phyloP scores from a whole-genome alignment of 2,888 invertebrate species.

The Leistus spinibarbis region DNA sequence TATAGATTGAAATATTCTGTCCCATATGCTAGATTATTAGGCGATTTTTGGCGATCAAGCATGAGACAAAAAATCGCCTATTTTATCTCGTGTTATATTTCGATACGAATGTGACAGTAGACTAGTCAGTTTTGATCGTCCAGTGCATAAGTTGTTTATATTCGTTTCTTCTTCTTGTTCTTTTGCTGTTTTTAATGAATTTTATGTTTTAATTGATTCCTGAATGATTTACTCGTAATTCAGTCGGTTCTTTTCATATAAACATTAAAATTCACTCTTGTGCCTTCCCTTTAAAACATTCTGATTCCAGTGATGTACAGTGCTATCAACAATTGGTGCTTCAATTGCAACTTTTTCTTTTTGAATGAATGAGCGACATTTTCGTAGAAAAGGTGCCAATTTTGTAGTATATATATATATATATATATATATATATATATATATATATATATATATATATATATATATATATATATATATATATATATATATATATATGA shows the following conservation, averaged over 20 bases:
- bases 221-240: background rate
- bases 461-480: too few species aligned
- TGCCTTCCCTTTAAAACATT: slow-evolving; percentile 21
- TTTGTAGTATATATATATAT: slow-evolving; percentile 13
- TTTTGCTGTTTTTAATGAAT: background rate
- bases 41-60: background rate
- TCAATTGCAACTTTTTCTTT: background rate
- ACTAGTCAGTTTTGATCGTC: slow-evolving; percentile 36
- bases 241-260: background rate
- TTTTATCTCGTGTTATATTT: background rate
- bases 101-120: slow-evolving; percentile 27
- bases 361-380: background rate
- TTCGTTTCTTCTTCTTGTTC: background rate
- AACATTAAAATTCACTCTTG: background rate
- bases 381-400: slow-evolving; percentile 28
- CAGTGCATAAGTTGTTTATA: slow-evolving; percentile 13
- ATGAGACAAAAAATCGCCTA: background rate
- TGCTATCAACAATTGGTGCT: slow-evolving; percentile 32
- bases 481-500: too few species aligned
- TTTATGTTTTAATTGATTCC: background rate
- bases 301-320: slow-evolving; percentile 28
- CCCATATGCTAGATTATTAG: background rate
- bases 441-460: too few species aligned
- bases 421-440: too few species aligned
- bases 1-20: background rate